These are phyloP conservation scores for Pangasianodon hypophthalmus DNA, from an alignment of 2,113 vertebrate species.

Conservation along the genomic window DNA sequence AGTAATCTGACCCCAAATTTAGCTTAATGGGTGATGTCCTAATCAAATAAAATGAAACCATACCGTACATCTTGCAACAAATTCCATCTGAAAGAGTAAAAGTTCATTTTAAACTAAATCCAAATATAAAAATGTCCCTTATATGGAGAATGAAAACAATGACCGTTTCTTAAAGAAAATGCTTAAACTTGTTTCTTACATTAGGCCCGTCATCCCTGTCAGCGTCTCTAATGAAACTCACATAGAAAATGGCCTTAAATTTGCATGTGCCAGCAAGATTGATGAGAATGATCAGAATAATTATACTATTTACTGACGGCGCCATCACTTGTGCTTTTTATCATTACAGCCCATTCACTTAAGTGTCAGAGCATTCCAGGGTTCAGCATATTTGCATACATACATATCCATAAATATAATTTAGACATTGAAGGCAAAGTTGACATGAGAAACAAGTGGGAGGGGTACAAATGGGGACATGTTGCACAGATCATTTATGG, in stretches of 20 bases:
- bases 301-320: conserved; percentile 3
- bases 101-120: background rate
- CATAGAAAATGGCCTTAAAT: conserved; percentile 38
- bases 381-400: conserved; percentile 17
- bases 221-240: background rate
- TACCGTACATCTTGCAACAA: background rate
- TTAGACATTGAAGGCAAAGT: conserved; percentile 14
- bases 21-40: background rate
- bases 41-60: background rate
- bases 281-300: conserved; percentile 37
- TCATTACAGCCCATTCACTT: conserved; percentile 23
- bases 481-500: conserved; percentile 34
- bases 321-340: conserved; percentile 16
- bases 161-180: background rate
- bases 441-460: background rate
- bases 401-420: conserved; percentile 41
- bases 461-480: background rate
- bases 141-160: background rate
- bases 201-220: background rate
- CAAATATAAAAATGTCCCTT: background rate
- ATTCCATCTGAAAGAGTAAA: background rate
- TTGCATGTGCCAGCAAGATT: conserved; percentile 30
- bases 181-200: background rate
- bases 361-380: conserved; percentile 22
- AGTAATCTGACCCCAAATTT: background rate